Evolutionary conservation across 2,888 invertebrate genomes (phyloP).

Genomic region (Horisme vitalbata): DNA sequence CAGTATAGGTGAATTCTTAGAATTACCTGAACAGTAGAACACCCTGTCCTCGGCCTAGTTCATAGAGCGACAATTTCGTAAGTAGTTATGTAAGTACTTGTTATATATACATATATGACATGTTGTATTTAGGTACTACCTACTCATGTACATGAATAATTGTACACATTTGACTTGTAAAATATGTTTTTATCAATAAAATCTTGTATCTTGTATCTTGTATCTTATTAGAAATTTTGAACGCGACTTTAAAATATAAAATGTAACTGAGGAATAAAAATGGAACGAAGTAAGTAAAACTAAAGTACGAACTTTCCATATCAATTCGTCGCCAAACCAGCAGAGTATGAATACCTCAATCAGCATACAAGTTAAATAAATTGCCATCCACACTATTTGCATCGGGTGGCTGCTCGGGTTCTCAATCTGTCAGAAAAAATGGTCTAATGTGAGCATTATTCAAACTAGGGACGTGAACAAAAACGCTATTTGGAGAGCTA

Average conservation of each 20-base stretch:
- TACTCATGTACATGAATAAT: too few relatives aligned
- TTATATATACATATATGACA: too few relatives aligned
- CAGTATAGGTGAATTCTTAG: too few relatives aligned
- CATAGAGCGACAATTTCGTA: too few relatives aligned
- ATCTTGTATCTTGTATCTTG: too few relatives aligned
- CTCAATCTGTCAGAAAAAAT: conserved; percentile 62
- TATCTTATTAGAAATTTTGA: conserved; percentile 25
- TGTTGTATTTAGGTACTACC: too few relatives aligned
- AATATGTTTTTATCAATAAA: too few relatives aligned
- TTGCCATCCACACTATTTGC: conserved; percentile 78
- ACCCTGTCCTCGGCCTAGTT: too few relatives aligned
- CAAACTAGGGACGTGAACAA: conserved; percentile 30
- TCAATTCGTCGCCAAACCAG: conserved; percentile 78
- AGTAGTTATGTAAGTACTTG: too few relatives aligned
- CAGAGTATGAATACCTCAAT: conserved; percentile 77
- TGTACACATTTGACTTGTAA: too few relatives aligned
- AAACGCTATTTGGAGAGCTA: conserved; percentile 32
- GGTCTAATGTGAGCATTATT: conserved; percentile 35
- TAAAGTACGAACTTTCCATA: conserved; percentile 63
- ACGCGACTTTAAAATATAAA: conserved; percentile 22
- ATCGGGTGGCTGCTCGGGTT: conserved; percentile 72
- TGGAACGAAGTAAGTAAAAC: conserved; percentile 21
- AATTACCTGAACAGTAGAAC: too few relatives aligned
- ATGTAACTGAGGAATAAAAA: conserved; percentile 24
- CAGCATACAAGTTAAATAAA: conserved; percentile 77